Evolutionary conservation across 1,140 invertebrate genomes (phyloP), one percentile per base, ranked within the genome.

Genomic region (Nasonia vitripennis): DNA sequence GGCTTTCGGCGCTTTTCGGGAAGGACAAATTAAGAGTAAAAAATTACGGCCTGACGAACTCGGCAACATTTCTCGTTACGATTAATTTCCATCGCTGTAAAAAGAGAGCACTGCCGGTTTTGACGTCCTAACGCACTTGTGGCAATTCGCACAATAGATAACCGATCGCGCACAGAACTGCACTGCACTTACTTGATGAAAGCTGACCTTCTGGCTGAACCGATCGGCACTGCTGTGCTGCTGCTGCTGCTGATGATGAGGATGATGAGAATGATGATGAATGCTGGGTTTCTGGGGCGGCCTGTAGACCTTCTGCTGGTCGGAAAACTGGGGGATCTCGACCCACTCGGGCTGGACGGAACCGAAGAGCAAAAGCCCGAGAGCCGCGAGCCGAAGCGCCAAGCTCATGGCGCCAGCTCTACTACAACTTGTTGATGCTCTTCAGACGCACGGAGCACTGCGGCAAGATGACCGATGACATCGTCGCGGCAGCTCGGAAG

Each of bases 281-380:
- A 45, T 4, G 71, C 12, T 74, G 9, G 67, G 27, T 2, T 78
- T 67, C 9, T 45, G 41, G 0, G 88, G 83, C 3, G 83, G 85
- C 86, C 91, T 88, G 85, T 93, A 93, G 80, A 93, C 81, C 78
- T 90, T 92, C 1, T 74, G 74, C 7, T 90, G 87, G 68, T 92
- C 89, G 2, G 92, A 93, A 80, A 93, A 93, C 81, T 93, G 88
- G 0, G 92, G 92, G 37, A 93, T 87, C 6, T 93, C 91, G 7
- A 93, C 81, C 92, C 92, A 93, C 82, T 92, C 92, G 45, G 82
- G 79, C 14, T 55, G 11, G 6, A 48, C 81, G 17, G 1, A 10
- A 2, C 51, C 51, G 74, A 37, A 5, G 27, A 79, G 48, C 6
- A 51, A 20, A 55, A 83, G 37, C 12, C 51, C n/a, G 12, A 83